Evolutionary conservation across 2,113 vertebrate species (phyloP), one percentile per base, ranked within the genome.

Genomic region (Phrynosoma blainvillii): DNA sequence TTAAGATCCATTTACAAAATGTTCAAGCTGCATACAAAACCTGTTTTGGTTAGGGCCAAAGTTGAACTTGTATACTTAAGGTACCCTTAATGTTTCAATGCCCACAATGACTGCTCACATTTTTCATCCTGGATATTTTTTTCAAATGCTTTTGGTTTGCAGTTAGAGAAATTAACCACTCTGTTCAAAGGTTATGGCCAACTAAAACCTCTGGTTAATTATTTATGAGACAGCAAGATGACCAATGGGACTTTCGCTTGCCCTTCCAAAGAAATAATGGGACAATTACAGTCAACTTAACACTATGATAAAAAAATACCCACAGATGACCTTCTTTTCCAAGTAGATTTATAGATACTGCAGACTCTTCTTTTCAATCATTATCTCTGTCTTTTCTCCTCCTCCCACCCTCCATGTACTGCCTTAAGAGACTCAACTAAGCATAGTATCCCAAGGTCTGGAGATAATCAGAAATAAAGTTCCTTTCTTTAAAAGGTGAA

Each of bases 171-270:
- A 56, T 25, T 23, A 56, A 36, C 52, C 9, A 52, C 85, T 91
- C 87, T 93, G 88, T 91, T 90, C 93, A 96, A 93, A 94, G 94
- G 94, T 95, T 94, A 93, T 80, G 83, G 76, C 87, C 93, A 94
- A 89, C 94, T 93, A 96, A 47, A 96, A 47, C 92, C 92, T 86
- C 0, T 88, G 88, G 90, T 92, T 95, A 96, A 96, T 93, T 95
- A 95, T 95, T 95, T 96, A 96, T 93, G 94, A 94, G 95, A 95
- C 94, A 95, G 90, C 91, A 93, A 94, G 93, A 94, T 94, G 93
- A 94, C 91, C 94, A 94, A 91, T 87, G 94, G 93, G 93, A 94
- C 85, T 93, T 94, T 92, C 84, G 91, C 85, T 95, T 93, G 92
- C 91, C 93, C 93, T 93, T 91, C 89, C 91, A 84, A 83, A 91